Percentiles rank a stretch among this genome's conserved stretches.
These are phyloP conservation scores for Drosophila kuntzei DNA, from an alignment of 2,888 invertebrate genomes.

Conservation along the genomic window DNA sequence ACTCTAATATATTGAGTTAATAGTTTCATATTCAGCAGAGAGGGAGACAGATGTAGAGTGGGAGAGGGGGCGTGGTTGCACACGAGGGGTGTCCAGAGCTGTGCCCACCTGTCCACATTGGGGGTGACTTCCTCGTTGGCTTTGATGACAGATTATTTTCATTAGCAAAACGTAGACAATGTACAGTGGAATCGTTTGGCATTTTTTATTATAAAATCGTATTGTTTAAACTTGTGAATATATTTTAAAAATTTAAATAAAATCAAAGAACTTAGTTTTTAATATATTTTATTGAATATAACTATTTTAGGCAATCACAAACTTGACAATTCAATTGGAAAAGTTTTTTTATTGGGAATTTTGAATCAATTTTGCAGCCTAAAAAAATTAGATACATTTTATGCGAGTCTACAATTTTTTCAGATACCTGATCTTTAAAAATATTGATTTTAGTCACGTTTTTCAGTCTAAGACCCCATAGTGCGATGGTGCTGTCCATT, in stretches of 20 bases:
- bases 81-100: constrained; percentile 8
- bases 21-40: constrained; percentile 60
- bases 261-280: not conserved
- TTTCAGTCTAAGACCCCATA: not conserved
- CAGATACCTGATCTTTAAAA: not conserved
- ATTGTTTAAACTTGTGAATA: too few relatives aligned
- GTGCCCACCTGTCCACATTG: constrained; percentile 72
- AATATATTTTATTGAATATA: not conserved
- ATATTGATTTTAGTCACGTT: not conserved
- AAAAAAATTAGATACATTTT: not conserved
- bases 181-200: not conserved
- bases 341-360: not conserved
- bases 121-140: constrained; percentile 48
- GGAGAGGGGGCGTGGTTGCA: not conserved
- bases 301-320: too few relatives aligned
- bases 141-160: constrained; percentile 84
- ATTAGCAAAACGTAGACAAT: constrained; percentile 66
- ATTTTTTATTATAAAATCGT: too few relatives aligned
- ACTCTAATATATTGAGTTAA: constrained; percentile 78
- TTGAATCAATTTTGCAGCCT: not conserved
- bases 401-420: not conserved
- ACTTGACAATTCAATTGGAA: not conserved
- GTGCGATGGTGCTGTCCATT: constrained; percentile 46
- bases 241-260: not conserved
- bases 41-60: not conserved